Conservation (phyloP, 1,140 invertebrate species). For the Lordiphosa clarofinis region DNA sequence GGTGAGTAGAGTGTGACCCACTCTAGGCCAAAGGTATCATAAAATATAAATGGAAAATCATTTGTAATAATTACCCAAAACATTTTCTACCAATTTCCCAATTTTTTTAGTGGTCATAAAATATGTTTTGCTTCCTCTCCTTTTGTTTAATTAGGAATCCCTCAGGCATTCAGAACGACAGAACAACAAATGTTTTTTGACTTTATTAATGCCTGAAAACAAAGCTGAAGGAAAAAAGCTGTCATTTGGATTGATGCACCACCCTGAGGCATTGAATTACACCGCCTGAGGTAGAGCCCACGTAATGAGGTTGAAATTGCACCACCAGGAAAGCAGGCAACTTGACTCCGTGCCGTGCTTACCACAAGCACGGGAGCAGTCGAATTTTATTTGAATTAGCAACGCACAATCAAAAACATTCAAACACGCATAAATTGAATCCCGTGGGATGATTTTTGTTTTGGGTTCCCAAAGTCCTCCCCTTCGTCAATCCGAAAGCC, state of each 20-base stretch:
- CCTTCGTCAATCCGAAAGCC: conserved; percentile 25
- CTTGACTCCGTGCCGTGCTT: conserved; percentile 40
- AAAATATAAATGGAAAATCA: conserved; percentile 57
- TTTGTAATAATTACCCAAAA: conserved; percentile 73
- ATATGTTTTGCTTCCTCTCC: conserved; percentile 37
- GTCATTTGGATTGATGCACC: conserved; percentile 58
- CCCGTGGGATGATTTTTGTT: conserved; percentile 72
- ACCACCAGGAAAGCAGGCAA: conserved; percentile 42
- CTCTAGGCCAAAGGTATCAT: too few species aligned
- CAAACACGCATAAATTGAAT: conserved; percentile 78
- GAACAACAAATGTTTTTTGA: conserved; percentile 36
- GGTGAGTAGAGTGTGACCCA: too few species aligned
- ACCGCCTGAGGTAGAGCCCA: conserved; percentile 32
- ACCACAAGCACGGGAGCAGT: conserved; percentile 42
- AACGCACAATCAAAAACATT: conserved; percentile 75
- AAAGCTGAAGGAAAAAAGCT: conserved; percentile 47
- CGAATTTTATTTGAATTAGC: conserved; percentile 75
- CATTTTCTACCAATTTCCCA: conserved; percentile 55
- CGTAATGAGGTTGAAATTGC: conserved; percentile 65
- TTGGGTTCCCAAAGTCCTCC: conserved; percentile 45
- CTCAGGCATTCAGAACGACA: conserved; percentile 16
- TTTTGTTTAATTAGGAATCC: conserved; percentile 72
- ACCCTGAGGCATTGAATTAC: conserved; percentile 23
- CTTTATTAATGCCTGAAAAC: conserved; percentile 44
- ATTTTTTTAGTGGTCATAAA: too few species aligned